Conservation (phyloP, 92 coral and sea anemone species). For the Diadumene lineata region DNA sequence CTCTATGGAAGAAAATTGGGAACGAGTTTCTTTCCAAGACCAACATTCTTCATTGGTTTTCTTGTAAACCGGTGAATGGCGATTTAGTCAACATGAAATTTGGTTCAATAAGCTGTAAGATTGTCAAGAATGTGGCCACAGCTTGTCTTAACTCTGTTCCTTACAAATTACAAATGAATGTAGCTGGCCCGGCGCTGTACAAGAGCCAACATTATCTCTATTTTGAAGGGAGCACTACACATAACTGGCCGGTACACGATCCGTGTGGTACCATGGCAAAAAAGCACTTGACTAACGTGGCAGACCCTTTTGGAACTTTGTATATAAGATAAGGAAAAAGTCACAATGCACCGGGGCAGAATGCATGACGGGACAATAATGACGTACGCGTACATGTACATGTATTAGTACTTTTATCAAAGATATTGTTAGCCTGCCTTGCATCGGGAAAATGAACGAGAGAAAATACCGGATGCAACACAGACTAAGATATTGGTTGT, state of each 20-base stretch:
- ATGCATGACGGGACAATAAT: no score
- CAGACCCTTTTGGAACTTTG: conserved; percentile 11
- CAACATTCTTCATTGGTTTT: conserved; percentile 24
- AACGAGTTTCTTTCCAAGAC: conserved; percentile 55
- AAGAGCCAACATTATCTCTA: conserved; percentile 3
- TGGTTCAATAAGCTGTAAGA: conserved; percentile 41
- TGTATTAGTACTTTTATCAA: no score
- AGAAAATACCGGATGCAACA: no score
- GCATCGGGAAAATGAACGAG: no score
- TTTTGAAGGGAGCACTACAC: conserved; percentile 5
- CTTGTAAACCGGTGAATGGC: conserved; percentile 17
- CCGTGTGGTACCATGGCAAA: conserved; percentile 9
- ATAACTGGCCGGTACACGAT: conserved; percentile 23
- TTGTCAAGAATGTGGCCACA: conserved; percentile 14
- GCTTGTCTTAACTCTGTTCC: conserved; percentile 8
- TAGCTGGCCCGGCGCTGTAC: neutral
- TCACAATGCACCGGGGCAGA: no score
- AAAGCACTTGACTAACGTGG: neutral
- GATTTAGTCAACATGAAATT: conserved; percentile 43
- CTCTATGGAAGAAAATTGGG: conserved; percentile 50
- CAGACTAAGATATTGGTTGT: no score
- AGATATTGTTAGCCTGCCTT: no score
- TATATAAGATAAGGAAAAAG: conserved; percentile 21
- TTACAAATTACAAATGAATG: neutral
- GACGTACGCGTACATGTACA: no score